phyloP scores from a whole-genome alignment of 1,140 invertebrate species.

The Scylla paramamosain region DNA sequence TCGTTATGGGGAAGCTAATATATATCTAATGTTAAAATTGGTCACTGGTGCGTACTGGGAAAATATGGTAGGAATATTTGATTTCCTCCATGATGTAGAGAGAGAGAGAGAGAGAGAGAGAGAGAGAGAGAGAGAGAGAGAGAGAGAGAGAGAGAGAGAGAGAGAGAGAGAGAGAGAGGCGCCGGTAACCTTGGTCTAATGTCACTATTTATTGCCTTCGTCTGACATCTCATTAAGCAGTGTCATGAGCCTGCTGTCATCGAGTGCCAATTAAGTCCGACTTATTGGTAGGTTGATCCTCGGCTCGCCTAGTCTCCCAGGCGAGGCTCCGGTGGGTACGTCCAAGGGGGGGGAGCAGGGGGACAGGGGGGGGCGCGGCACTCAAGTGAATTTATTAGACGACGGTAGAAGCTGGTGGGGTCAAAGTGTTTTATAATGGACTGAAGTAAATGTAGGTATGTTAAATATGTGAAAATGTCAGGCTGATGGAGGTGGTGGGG shows the following conservation, averaged over 20 bases:
- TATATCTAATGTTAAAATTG: too few species aligned
- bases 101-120: conserved; percentile 25
- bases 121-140: conserved; percentile 31
- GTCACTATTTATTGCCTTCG: conserved; percentile 68
- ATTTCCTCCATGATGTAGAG: neutral
- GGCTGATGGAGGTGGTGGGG: neutral
- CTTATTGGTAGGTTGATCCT: conserved; percentile 65
- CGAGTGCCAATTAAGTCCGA: conserved; percentile 65
- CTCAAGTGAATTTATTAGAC: conserved; percentile 26
- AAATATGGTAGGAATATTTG: neutral
- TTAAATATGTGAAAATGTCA: neutral
- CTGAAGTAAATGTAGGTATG: neutral
- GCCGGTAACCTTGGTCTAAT: conserved; percentile 34
- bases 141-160: conserved; percentile 42
- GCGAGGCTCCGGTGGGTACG: neutral
- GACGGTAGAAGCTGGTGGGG: neutral
- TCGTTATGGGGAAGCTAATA: too few species aligned
- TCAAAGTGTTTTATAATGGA: neutral
- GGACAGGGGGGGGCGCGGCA: neutral
- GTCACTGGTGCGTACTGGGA: too few species aligned
- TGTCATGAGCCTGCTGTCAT: conserved; percentile 67
- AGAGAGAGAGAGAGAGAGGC: neutral
- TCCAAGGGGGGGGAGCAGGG: neutral
- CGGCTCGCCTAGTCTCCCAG: neutral
- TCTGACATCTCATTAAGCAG: conserved; percentile 70